These are phyloP conservation scores for Percopsis transmontana DNA, from an alignment of 2,113 vertebrate genomes.

Conservation along the genomic window DNA sequence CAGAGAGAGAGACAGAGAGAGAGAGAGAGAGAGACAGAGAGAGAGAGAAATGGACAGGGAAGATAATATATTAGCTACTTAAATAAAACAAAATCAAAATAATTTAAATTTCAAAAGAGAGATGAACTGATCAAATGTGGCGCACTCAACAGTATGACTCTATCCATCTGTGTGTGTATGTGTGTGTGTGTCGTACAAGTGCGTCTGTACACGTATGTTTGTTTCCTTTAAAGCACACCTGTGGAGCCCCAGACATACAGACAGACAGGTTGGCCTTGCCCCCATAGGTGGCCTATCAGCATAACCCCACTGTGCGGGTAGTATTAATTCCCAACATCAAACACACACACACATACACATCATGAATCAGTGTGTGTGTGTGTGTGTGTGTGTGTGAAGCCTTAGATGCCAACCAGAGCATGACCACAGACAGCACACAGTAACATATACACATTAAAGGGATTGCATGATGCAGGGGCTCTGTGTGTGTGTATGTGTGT, in stretches of 20 bases:
- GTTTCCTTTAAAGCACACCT: slow-evolving; percentile 35
- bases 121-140: no score
- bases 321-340: slow-evolving; percentile 3
- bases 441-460: slow-evolving; percentile 7
- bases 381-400: slow-evolving; percentile 39
- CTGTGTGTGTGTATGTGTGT: slow-evolving; percentile 23
- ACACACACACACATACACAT: slow-evolving; percentile 7
- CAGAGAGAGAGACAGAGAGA: neutral
- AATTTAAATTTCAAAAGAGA: no score
- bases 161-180: neutral
- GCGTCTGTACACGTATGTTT: neutral
- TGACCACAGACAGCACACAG: slow-evolving; percentile 31
- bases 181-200: neutral
- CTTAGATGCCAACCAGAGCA: slow-evolving; percentile 48
- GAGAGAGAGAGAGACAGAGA: neutral
- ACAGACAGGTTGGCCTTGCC: slow-evolving; percentile 36
- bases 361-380: slow-evolving; percentile 20
- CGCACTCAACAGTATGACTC: no score
- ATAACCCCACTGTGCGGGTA: slow-evolving; percentile 38
- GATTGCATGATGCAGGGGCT: slow-evolving; percentile 5
- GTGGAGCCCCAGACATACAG: slow-evolving; percentile 1
- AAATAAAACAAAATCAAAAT: no score
- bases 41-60: no score
- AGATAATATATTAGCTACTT: no score
- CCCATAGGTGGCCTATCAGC: slow-evolving; percentile 15